Base-by-base conservation (phyloP, 2,113 vertebrate species). In the Menidia beryllina region DNA sequence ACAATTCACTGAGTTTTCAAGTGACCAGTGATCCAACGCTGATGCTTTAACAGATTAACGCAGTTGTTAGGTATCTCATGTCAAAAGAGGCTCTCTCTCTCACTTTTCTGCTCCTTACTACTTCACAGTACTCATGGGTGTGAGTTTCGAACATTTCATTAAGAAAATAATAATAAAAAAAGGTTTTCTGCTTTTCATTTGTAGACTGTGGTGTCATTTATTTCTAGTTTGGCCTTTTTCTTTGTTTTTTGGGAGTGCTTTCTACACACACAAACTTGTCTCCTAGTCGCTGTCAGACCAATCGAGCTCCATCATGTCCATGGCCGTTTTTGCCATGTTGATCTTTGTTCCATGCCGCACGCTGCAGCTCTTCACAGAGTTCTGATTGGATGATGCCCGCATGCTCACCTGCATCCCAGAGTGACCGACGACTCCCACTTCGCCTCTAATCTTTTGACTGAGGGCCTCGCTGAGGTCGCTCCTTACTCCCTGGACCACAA, bases 381-480 rank as follows among this genome's bases (percentile, higher is more conserved):
- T 98, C 95, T 97, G 95, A 94, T 98, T 98, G 91, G 90, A 91
- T 1, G 89, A 90, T 4, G 97, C 89, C 89, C 96, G 94, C 96
- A 99, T 96, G 95, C 97, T 98, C 93, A 99, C 95, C 94, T 98
- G 95, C 93, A 99, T 95, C 86, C 97, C 97, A 75, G 97, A 96
- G 86, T 94, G 94, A 90, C 95, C 91, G 76, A 94, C 82, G 83
- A 95, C 93, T 79, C 95, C 94, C 85, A 90, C 64, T 30, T 90
- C 89, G 0, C 90, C 84, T 54, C 88, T 81, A 4, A 90, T 80
- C 77, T 92, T 90, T 56, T 91, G 86, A 64, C 87, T 83, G 52
- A 87, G 38, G 67, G 85, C 75, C 66, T 86, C 85, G 8, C 89
- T 86, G 81, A 83, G 24, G 72, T 92, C 89, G 1, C 84, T 83